Percentiles rank a stretch among this genome's conserved stretches.
phyloP scores from a whole-genome alignment of 2,797 vertebrate genomes.

The Leptoclinus maculatus region DNA sequence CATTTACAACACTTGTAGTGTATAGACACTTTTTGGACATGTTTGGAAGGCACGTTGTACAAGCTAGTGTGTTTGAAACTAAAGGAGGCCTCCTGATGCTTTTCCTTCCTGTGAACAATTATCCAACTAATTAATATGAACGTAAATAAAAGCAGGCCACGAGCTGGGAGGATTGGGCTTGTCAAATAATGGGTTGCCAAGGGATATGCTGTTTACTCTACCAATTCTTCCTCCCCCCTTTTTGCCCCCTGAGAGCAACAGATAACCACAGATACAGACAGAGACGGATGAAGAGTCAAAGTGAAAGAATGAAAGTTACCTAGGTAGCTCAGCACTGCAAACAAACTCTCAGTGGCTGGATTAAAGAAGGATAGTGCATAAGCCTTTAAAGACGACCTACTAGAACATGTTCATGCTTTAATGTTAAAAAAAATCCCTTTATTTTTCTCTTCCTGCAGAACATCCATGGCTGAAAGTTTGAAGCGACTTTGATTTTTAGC shows the following conservation, averaged over 20 bases:
- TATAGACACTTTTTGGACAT: too few species aligned
- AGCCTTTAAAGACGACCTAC: too few species aligned
- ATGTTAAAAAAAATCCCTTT: too few species aligned
- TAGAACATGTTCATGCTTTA: too few species aligned
- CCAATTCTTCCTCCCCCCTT: not conserved
- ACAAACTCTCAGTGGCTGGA: not conserved
- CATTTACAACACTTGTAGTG: not conserved
- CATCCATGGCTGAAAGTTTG: too few species aligned
- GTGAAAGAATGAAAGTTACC: conserved; percentile 11
- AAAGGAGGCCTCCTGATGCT: not conserved
- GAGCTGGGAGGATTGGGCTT: conserved; percentile 1
- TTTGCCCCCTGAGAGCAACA: too few species aligned
- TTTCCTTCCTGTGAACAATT: conserved; percentile 4
- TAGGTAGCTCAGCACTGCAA: not conserved
- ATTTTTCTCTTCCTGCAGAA: too few species aligned
- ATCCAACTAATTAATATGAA: conserved; percentile 65
- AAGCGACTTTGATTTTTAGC: too few species aligned
- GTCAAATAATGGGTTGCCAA: conserved; percentile 68
- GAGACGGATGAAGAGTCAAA: conserved; percentile 56
- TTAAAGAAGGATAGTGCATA: not conserved
- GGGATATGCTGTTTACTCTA: conserved; percentile 54
- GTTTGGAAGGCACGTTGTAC: too few species aligned
- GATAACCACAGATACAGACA: too few species aligned
- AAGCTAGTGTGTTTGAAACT: not conserved
- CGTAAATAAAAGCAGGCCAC: conserved; percentile 60